Conservation (phyloP, 2,113 vertebrate species). For the Notarius lentiginosus region DNA sequence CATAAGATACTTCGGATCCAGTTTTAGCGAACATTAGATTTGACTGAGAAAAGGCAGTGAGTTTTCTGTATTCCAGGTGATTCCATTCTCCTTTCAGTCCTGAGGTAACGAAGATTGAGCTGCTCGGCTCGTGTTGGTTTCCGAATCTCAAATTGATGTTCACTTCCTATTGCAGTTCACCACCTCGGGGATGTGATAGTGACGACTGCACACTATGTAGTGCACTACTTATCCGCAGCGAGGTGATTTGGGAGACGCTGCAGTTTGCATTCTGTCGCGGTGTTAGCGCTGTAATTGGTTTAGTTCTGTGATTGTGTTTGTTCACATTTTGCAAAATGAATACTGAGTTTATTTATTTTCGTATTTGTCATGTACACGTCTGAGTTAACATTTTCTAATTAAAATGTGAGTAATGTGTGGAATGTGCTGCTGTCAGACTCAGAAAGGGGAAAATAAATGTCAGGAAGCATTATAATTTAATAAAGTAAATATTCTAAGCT, state of each 20-base stretch:
- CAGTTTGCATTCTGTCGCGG: neutral
- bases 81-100: neutral
- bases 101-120: neutral
- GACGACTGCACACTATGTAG: neutral
- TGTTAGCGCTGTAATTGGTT: neutral
- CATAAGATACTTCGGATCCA: neutral
- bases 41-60: neutral
- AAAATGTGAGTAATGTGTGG: neutral
- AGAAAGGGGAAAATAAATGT: too few relatives aligned
- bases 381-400: neutral
- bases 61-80: neutral
- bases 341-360: neutral
- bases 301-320: neutral
- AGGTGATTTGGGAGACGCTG: neutral
- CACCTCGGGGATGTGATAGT: neutral
- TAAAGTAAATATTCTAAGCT: neutral
- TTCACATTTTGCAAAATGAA: neutral
- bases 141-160: neutral
- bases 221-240: neutral
- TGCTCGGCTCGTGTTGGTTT: neutral
- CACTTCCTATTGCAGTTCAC: neutral
- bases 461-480: too few relatives aligned
- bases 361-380: neutral
- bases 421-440: neutral
- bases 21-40: neutral